Evolutionary conservation across 92 coral and sea anemone genomes (phyloP).

Genomic region (Siderastrea radians): DNA sequence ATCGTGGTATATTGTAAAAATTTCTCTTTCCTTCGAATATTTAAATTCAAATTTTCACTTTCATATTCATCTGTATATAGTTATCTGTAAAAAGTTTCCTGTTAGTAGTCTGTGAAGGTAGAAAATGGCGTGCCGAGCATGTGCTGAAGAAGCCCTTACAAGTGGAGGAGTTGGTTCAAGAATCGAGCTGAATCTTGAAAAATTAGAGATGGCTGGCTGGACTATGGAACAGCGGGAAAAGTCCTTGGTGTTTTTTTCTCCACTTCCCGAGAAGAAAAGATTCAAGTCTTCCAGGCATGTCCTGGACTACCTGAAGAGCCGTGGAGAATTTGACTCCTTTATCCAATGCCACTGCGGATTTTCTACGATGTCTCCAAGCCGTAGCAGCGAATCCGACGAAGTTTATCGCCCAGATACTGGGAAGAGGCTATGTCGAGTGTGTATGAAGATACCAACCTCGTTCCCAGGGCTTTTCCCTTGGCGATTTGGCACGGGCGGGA

Average conservation of each 20-base stretch:
- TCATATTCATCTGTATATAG: no score
- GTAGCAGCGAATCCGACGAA: background rate
- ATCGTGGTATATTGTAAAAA: no score
- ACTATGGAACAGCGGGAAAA: background rate
- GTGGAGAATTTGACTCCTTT: background rate
- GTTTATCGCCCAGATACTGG: background rate
- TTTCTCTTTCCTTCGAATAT: no score
- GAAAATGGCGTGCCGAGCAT: no score
- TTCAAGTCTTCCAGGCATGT: background rate
- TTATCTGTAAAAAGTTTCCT: no score
- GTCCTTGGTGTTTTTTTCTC: background rate
- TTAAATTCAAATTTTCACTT: no score
- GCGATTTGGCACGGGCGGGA: no score
- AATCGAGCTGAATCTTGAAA: background rate
- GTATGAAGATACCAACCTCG: no score
- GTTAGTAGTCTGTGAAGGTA: no score
- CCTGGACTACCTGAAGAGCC: background rate
- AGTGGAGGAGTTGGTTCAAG: no score
- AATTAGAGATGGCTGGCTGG: slow-evolving; percentile 13
- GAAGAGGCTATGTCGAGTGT: background rate
- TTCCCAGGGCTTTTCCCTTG: no score
- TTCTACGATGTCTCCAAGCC: background rate
- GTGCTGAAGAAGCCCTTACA: no score
- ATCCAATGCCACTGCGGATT: background rate
- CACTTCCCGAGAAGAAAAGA: background rate